Evolutionary conservation across 2,888 invertebrate species (phyloP).

Genomic region (Gymnosoma rotundatum): DNA sequence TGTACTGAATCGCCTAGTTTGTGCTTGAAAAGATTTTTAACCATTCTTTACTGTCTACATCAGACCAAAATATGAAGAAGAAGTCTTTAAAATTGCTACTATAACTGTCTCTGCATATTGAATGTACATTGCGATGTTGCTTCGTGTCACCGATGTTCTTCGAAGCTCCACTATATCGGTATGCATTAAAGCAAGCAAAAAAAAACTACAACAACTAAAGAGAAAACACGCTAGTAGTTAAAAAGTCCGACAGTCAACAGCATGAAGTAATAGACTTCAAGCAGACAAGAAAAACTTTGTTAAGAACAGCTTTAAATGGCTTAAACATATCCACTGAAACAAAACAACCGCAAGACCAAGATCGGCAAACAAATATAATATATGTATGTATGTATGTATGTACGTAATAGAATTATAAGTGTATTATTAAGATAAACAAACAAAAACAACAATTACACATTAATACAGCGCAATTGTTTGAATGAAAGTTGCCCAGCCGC

Average conservation of each 20-base stretch:
- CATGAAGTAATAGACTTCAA: constrained; percentile 43
- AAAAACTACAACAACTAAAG: constrained; percentile 3
- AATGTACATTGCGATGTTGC: constrained; percentile 19
- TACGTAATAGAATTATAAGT: constrained; percentile 27
- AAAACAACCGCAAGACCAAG: constrained; percentile 47
- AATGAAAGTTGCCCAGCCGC: constrained; percentile 59
- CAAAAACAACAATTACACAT: constrained; percentile 34
- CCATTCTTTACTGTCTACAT: constrained; percentile 60
- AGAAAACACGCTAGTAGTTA: constrained; percentile 24
- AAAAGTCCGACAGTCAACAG: constrained; percentile 27
- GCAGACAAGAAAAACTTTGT: constrained; percentile 72
- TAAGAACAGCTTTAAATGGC: constrained; percentile 62
- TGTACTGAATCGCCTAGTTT: constrained; percentile 61
- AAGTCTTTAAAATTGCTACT: constrained; percentile 58
- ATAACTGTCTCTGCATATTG: constrained; percentile 39
- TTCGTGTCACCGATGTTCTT: constrained; percentile 64
- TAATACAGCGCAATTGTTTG: constrained; percentile 30
- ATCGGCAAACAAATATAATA: constrained; percentile 25
- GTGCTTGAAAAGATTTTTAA: constrained; percentile 62
- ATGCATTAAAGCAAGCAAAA: constrained; percentile 33
- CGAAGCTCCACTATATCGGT: constrained; percentile 44
- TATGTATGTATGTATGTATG: neutral
- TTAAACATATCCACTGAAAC: constrained; percentile 55
- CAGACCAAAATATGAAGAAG: constrained; percentile 51
- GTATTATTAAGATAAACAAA: constrained; percentile 17